Percentiles rank a stretch among this genome's conserved stretches.
Conservation (phyloP, 35 echinoderm and acorn worm genomes). For the Eucidaris tribuloides region DNA sequence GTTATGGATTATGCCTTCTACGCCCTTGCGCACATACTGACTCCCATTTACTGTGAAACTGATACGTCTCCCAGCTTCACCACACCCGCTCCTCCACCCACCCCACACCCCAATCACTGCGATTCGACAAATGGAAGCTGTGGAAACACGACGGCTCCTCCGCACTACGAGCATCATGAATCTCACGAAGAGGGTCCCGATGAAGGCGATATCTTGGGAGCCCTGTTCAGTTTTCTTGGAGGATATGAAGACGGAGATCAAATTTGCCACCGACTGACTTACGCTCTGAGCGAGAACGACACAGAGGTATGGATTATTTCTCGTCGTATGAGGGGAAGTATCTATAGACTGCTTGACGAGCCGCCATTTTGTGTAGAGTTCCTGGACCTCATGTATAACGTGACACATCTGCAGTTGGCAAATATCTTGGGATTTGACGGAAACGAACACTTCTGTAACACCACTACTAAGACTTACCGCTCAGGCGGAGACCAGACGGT, state of each 20-base stretch:
- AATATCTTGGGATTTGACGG: neutral
- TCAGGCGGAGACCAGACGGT: neutral
- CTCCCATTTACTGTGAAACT: neutral
- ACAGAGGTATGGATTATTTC: neutral
- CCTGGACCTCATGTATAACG: neutral
- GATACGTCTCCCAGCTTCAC: no score
- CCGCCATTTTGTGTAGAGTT: neutral
- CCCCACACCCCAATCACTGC: no score
- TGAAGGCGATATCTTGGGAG: neutral
- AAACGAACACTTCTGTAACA: neutral
- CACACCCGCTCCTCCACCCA: no score
- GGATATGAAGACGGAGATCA: slow-evolving; percentile 9
- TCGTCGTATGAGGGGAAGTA: neutral
- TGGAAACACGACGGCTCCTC: no score
- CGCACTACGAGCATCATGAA: no score
- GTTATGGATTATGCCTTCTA: neutral
- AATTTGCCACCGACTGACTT: neutral
- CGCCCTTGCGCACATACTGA: neutral
- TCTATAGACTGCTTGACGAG: neutral
- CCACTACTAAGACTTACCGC: neutral
- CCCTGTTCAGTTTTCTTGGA: slow-evolving; percentile 5
- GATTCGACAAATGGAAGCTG: no score
- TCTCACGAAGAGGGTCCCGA: neutral
- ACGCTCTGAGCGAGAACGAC: neutral
- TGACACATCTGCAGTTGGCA: no score